Evolutionary conservation across 2,888 invertebrate genomes (phyloP), one percentile per base, ranked within the genome.

Genomic region (Coenonympha glycerion): DNA sequence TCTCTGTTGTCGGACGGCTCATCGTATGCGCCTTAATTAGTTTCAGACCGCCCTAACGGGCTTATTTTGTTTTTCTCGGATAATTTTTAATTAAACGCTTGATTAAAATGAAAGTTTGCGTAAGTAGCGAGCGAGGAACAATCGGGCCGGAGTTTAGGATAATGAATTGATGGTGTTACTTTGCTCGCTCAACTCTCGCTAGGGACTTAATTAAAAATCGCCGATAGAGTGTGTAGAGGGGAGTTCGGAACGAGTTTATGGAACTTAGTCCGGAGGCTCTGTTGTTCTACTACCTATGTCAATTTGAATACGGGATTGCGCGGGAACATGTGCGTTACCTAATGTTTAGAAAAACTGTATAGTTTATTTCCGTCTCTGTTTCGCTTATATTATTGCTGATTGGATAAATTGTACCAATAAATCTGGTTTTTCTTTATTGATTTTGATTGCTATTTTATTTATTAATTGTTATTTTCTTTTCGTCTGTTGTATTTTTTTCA

Each of bases 51-150:
- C 82, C 84, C 84, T 83, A 84, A 84, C 85, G 76, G 83, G 80
- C 86, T 86, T 86, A 86, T 86, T 87, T 87, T 86, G 87, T 87
- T 86, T 86, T 87, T 86, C 85, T 84, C 83, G 81, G 85, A 85
- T 86, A 87, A 87, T 87, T 87, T 87, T 87, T 86, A 87, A 87
- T 87, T 87, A 87, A 86, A 87, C 83, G 87, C 85, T 86, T 87
- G 87, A 87, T 87, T 86, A 87, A 87, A 87, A 87, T 87, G 84
- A 87, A 86, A 87, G 86, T 87, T 87, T 85, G 85, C 83, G 81
- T 86, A 87, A 87, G 87, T 87, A 86, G 81, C 85, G 82, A 79
- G 78, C 85, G 82, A 77, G 80, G 81, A 86, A 86, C 85, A 86
- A 86, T 87, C 85, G 84, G 78, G 81, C 76, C 76, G 69, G 85